Conservation (phyloP, 2,888 invertebrate genomes). For the Thereva nobilitata region DNA sequence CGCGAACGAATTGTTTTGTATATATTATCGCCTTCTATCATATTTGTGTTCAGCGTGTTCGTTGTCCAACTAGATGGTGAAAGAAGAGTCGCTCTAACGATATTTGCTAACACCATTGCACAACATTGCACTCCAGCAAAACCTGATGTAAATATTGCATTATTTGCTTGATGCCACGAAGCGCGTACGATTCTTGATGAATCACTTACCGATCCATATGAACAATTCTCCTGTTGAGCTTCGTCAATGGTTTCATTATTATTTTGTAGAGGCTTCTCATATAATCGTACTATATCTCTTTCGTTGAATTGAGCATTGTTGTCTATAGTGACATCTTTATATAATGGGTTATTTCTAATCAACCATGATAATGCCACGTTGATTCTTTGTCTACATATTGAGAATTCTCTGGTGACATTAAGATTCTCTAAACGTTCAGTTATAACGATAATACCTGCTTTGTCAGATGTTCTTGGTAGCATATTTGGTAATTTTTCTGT, state of each 20-base stretch:
- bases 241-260: no score
- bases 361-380: constrained; percentile 3
- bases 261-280: not conserved
- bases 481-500: constrained; percentile 10
- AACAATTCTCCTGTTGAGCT: no score
- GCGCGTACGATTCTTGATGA: no score
- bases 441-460: constrained; percentile 10
- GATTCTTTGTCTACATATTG: constrained; percentile 3
- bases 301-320: constrained; percentile 10
- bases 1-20: no score
- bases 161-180: no score
- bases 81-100: no score
- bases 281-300: not conserved
- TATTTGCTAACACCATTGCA: no score
- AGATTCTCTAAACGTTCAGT: constrained; percentile 17
- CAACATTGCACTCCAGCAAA: no score
- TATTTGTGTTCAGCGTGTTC: no score
- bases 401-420: constrained; percentile 6
- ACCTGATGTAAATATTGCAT: no score
- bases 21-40: not conserved
- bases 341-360: constrained; percentile 14
- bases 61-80: no score
- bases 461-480: constrained; percentile 5
- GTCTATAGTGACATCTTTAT: constrained; percentile 6
- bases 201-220: no score